These are phyloP conservation scores for Drosophila oshimai DNA, from an alignment of 1,140 invertebrate genomes.

Conservation along the genomic window DNA sequence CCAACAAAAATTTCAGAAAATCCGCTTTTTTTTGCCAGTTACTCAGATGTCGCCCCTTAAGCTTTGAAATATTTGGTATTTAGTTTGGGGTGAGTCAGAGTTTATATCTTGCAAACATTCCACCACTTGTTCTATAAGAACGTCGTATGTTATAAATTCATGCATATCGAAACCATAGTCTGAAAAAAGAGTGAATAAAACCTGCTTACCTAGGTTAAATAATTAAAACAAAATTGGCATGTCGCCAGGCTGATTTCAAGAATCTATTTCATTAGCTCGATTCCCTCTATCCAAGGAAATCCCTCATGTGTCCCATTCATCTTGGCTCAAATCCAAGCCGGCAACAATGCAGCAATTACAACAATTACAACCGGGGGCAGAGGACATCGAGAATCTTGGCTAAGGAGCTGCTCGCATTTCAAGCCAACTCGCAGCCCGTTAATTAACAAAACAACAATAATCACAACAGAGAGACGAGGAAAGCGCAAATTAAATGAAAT, in stretches of 20 bases:
- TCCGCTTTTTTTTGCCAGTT: too few relatives aligned
- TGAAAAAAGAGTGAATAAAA: not conserved
- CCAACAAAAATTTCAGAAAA: too few relatives aligned
- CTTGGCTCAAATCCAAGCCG: not conserved
- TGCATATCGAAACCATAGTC: not conserved
- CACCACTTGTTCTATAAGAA: too few relatives aligned
- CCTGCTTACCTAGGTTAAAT: not conserved
- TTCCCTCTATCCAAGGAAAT: not conserved
- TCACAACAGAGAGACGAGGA: constrained; percentile 25
- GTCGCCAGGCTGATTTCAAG: not conserved
- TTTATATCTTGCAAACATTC: too few relatives aligned
- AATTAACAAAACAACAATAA: constrained; percentile 58
- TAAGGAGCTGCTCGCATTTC: constrained; percentile 65
- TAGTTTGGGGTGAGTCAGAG: too few relatives aligned
- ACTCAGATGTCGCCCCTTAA: too few relatives aligned
- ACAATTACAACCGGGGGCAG: constrained; percentile 36
- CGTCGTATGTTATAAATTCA: not conserved
- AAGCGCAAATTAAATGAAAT: constrained; percentile 76
- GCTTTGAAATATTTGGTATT: too few relatives aligned
- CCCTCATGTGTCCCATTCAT: not conserved
- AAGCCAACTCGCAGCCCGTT: constrained; percentile 37
- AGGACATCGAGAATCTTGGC: constrained; percentile 42
- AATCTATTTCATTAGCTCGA: not conserved
- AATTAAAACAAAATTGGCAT: not conserved
- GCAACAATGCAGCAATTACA: constrained; percentile 39